Conservation (phyloP, 2,113 vertebrate species). For the Dasyurus viverrinus region DNA sequence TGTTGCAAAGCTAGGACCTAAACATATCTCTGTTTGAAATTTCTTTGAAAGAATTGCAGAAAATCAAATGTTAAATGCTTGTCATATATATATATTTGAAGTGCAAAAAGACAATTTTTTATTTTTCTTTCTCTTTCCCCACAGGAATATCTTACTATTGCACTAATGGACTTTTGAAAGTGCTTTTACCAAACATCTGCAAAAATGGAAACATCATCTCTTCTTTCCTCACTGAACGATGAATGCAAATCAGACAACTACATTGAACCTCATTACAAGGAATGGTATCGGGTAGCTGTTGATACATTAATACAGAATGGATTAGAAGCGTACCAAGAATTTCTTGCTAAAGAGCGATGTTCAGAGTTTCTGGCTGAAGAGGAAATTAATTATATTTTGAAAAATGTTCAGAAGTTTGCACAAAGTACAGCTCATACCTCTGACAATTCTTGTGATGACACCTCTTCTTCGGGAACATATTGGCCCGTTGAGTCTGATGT, state of each 20-base stretch:
- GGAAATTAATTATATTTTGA: slow-evolving; percentile 92
- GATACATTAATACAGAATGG: slow-evolving; percentile 90
- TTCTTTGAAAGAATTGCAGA: not conserved
- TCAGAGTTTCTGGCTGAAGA: slow-evolving; percentile 92
- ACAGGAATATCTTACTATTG: slow-evolving; percentile 71
- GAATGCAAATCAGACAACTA: slow-evolving; percentile 90
- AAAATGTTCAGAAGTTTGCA: slow-evolving; percentile 84
- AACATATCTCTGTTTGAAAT: not conserved
- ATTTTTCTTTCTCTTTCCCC: slow-evolving; percentile 71
- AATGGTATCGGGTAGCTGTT: slow-evolving; percentile 94
- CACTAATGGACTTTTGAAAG: slow-evolving; percentile 78
- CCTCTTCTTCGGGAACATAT: slow-evolving; percentile 95
- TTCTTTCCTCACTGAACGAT: slow-evolving; percentile 92
- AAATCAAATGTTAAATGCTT: not conserved
- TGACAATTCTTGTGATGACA: slow-evolving; percentile 82
- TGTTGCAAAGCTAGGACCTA: slow-evolving; percentile 7
- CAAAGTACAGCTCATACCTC: slow-evolving; percentile 80
- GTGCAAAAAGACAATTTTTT: not conserved
- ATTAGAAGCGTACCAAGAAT: slow-evolving; percentile 89
- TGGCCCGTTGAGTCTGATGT: slow-evolving; percentile 96
- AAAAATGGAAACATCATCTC: slow-evolving; percentile 91
- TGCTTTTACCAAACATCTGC: slow-evolving; percentile 46
- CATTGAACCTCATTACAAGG: slow-evolving; percentile 95
- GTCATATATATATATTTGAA: not conserved
- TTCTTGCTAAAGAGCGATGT: slow-evolving; percentile 90